Conservation (phyloP, 2,888 invertebrate genomes). For the Drosophila nr. fundita region DNA sequence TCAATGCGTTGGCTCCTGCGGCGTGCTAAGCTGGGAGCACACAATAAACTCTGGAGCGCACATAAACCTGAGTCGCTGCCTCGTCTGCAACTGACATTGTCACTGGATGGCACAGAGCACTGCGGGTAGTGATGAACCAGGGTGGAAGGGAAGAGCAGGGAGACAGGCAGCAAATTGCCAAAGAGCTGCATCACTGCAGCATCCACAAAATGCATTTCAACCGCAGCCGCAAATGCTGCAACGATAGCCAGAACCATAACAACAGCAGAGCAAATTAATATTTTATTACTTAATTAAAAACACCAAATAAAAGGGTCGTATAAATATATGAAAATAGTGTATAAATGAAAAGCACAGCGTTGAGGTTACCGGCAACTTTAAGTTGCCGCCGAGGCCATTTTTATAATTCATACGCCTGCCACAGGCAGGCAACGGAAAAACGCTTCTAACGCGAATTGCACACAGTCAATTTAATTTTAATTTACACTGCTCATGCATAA, state of each 20-base stretch:
- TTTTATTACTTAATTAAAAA: constrained; percentile 79
- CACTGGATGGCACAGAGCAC: constrained; percentile 2
- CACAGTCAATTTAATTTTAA: constrained; percentile 76
- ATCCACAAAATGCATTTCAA: constrained; percentile 74
- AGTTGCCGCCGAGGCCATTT: constrained; percentile 45
- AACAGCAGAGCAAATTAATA: constrained; percentile 67
- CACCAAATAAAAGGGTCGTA: constrained; percentile 59
- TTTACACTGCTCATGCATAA: constrained; percentile 71
- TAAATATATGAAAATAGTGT: constrained; percentile 55
- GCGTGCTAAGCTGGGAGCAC: constrained; percentile 31
- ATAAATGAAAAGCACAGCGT: constrained; percentile 39
- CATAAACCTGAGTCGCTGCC: constrained; percentile 47
- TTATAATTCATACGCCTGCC: constrained; percentile 63
- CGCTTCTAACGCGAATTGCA: constrained; percentile 34
- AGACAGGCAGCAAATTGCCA: constrained; percentile 24
- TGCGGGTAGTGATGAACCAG: constrained; percentile 20
- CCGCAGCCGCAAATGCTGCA: constrained; percentile 52
- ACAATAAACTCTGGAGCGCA: constrained; percentile 50
- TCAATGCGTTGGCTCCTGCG: constrained; percentile 34
- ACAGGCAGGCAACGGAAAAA: constrained; percentile 28
- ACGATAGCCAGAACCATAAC: constrained; percentile 35
- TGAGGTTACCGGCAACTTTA: constrained; percentile 56
- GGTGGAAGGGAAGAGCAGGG: neutral
- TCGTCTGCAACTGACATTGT: constrained; percentile 35
- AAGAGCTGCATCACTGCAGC: constrained; percentile 49